These are phyloP conservation scores for Leucania comma DNA, from an alignment of 2,888 invertebrate genomes.

Conservation along the genomic window DNA sequence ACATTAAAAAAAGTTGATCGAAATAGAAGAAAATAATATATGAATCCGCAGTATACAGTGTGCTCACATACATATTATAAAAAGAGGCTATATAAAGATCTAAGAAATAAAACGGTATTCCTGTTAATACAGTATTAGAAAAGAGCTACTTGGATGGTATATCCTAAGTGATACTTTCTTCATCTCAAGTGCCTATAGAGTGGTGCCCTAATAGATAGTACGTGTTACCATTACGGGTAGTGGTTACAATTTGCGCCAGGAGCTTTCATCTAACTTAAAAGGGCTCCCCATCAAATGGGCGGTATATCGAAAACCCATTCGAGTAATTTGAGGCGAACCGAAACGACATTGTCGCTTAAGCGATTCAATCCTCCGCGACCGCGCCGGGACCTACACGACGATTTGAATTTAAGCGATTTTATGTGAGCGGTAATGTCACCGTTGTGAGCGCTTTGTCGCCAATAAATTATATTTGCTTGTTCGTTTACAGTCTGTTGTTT, in stretches of 20 bases:
- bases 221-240: conserved; percentile 71
- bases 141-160: conserved; percentile 47
- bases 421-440: conserved; percentile 69
- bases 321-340: conserved; percentile 87
- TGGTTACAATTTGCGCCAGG: conserved; percentile 76
- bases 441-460: conserved; percentile 60
- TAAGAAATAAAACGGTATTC: conserved; percentile 35
- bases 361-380: conserved; percentile 85
- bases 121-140: conserved; percentile 49
- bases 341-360: conserved; percentile 85
- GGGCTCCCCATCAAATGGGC: conserved; percentile 78
- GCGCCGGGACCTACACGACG: conserved; percentile 79
- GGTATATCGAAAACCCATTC: conserved; percentile 87
- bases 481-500: conserved; percentile 60
- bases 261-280: conserved; percentile 77
- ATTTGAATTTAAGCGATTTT: conserved; percentile 84
- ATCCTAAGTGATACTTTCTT: conserved; percentile 62
- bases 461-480: conserved; percentile 64
- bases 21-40: too few species aligned
- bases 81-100: neutral
- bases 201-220: conserved; percentile 65
- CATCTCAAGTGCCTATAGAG: conserved; percentile 63
- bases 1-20: too few species aligned
- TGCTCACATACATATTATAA: too few species aligned
- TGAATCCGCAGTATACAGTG: too few species aligned